Evolutionary conservation across 2,888 invertebrate species (phyloP), one percentile per base, ranked within the genome.

Genomic region (Trissolcus brochymenae): DNA sequence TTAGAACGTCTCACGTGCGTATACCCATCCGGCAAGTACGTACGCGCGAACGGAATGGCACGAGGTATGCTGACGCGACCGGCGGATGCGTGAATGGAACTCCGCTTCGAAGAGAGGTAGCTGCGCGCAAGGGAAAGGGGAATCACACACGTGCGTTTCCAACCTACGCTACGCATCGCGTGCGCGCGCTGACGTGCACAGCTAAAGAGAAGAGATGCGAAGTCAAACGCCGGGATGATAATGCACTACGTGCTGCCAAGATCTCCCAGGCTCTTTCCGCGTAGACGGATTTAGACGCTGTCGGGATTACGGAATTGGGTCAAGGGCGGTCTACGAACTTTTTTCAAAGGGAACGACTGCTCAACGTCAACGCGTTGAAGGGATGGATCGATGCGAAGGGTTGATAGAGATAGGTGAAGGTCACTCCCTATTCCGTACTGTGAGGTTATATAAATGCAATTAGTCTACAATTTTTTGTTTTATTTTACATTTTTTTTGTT

Each of bases 221-320:
- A 70, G 56, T 62, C 62, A 62, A 65, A 17, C 43, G 51, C 65
- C 73, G 61, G 61, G 66, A 74, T 67, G 73, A 67, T 74, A 73
- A 73, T 66, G 73, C 73, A 54, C 73, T 74, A 67, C 74, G 74
- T 66, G 74, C 41, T 66, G 57, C 41, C 73, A 59, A 60, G 56
- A 57, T 57, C 57, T 67, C 62, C 67, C 62, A 53, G 62, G 62
- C 67, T 35, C 35, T 74, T 67, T 67, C 67, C 67, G 62, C 53
- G 57, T 62, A 67, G 62, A 67, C 67, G 74, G 74, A 67, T 67
- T 74, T 62, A 67, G 74, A 53, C 66, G 73, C 65, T 43, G 46
- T 40, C 56, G 57, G 74, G 56, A 74, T 67, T 74, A 67, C 57
- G 57, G 74, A 74, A 67, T 74, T 67, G 67, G 74, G 74, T 74